Evolutionary conservation across 2,797 vertebrate species (phyloP).

Genomic region (Bradypodion ventrale): DNA sequence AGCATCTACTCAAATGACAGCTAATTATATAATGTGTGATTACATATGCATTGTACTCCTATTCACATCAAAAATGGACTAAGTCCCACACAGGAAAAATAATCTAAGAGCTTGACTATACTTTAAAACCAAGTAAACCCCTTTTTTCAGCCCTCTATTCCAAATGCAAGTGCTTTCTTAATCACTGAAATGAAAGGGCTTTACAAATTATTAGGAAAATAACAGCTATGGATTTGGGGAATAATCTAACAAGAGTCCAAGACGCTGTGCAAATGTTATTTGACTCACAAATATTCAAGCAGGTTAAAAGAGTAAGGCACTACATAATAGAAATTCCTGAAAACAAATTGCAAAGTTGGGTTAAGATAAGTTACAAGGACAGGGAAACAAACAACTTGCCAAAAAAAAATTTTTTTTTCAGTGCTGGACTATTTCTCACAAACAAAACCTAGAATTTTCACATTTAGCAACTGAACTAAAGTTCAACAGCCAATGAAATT

Average conservation of each 20-base stretch:
- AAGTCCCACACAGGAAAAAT: not conserved
- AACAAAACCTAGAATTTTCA: constrained; percentile 1
- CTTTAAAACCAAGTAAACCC: constrained; percentile 25
- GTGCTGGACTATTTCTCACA: constrained; percentile 43
- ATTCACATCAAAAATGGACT: not conserved
- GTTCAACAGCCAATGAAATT: constrained; percentile 50
- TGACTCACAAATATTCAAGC: fast-evolving
- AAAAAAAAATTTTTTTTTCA: constrained; percentile 47
- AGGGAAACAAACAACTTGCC: constrained; percentile 31
- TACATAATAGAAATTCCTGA: constrained; percentile 58
- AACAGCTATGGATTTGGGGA: constrained; percentile 1
- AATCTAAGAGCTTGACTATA: not conserved
- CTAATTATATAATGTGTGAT: constrained; percentile 22
- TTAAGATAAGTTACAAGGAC: constrained; percentile 49
- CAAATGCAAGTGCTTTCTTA: not conserved
- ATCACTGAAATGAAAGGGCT: not conserved
- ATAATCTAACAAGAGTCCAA: not conserved
- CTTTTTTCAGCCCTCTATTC: not conserved
- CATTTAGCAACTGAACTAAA: constrained; percentile 56
- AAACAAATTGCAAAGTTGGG: constrained; percentile 54
- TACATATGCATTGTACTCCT: not conserved
- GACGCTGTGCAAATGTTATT: constrained; percentile 17
- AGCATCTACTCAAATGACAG: not conserved
- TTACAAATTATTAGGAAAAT: not conserved
- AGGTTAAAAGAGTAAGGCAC: constrained; percentile 21